Evolutionary conservation across 2,888 invertebrate species (phyloP), one percentile per base, ranked within the genome.

Genomic region (Crepidodera aurea): DNA sequence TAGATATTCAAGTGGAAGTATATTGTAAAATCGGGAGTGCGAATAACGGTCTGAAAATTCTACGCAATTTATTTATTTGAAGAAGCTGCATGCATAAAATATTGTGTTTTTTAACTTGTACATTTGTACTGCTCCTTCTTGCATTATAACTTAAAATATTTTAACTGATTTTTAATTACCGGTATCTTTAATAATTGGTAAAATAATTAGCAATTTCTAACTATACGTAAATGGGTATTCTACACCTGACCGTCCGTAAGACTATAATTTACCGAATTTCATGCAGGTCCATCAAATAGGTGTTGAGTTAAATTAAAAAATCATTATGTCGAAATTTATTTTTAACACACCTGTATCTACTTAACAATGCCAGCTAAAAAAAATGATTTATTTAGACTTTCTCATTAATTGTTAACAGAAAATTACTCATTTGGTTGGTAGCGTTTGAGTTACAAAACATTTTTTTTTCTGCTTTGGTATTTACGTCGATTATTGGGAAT

Each of bases 301-400:
- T 51, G 51, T 51, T 25, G 39, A 51, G 51, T 12, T 39, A 25
- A 37, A 51, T 51, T 51, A 51, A 51, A 51, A 39, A 51, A 51
- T 15, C 51, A 22, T 51, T 51, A 51, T 13, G 51, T 8, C 13
- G 39, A 51, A 51, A 51, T 22, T 34, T 15, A 5, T 3, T 37
- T 34, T 27, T 29, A 48, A 15, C 48, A 48, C 48, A 27, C 48
- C 27, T 48, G 48, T 29, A 16, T 29, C 29, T 48, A 1, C 16
- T 48, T 39, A 39, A 48, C 27, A 48, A 48, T 48, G 48, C 48
- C 48, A 2, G 48, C 48, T 16, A 29, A 25, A 44, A n/a, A n/a
- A 48, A 48, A 48, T 48, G 48, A 48, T 48, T 48, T 48, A 48
- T 48, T 48, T 48, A 27, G 15, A 29, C 48, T 29, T 27, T 48